A percentile compares a stretch with the other conserved stretches of the same genome.
phyloP scores from a whole-genome alignment of 2,113 vertebrate genomes.

The Pachyramphus minor region DNA sequence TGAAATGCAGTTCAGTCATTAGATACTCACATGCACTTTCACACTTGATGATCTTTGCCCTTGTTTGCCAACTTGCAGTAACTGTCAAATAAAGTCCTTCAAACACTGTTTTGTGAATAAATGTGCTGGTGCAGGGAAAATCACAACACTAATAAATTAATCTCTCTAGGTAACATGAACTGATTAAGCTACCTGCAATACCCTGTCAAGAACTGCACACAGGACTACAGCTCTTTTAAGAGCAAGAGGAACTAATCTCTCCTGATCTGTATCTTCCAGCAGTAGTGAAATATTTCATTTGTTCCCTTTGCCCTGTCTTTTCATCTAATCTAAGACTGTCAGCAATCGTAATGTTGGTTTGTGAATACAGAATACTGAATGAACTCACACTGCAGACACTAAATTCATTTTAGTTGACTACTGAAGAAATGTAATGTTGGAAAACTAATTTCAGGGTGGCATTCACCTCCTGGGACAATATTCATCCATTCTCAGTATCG shows the following conservation, averaged over 20 bases:
- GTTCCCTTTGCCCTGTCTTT: conserved; percentile 11
- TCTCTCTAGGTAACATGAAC: neutral
- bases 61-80: neutral
- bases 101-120: neutral
- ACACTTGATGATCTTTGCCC: neutral
- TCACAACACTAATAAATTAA: neutral
- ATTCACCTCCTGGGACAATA: neutral
- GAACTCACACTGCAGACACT: neutral
- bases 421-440: neutral
- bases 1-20: neutral
- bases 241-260: neutral
- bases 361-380: neutral
- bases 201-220: neutral
- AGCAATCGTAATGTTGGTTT: neutral
- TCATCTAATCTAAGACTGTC: neutral
- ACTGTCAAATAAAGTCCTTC: neutral
- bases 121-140: neutral
- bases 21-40: neutral
- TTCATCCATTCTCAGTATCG: neutral
- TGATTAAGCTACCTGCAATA: neutral
- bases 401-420: neutral
- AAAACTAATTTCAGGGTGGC: conserved; percentile 13
- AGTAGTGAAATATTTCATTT: neutral
- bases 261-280: neutral
- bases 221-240: neutral